Conservation (phyloP, 2,113 vertebrate species). For the Axis porcinus region DNA sequence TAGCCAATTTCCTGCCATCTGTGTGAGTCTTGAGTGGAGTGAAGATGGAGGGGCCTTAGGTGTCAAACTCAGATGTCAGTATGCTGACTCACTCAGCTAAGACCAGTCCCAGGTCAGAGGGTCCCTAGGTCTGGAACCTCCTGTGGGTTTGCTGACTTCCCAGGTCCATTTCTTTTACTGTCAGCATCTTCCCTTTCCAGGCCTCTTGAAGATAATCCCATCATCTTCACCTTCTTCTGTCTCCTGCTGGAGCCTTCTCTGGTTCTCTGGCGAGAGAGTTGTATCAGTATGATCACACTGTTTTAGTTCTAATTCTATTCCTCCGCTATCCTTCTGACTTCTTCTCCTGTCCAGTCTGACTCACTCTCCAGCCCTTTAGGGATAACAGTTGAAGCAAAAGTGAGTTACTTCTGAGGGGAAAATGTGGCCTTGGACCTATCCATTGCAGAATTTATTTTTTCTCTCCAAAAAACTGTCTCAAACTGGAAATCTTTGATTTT, state of each 20-base stretch:
- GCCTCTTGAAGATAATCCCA: neutral
- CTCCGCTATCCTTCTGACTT: neutral
- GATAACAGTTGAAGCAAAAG: constrained; percentile 32
- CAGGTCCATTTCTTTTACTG: neutral
- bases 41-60: neutral
- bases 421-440: neutral
- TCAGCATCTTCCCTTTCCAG: neutral
- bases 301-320: constrained; percentile 41
- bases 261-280: constrained; percentile 28
- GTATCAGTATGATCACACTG: neutral
- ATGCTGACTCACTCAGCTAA: neutral
- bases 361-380: neutral
- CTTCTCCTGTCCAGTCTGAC: neutral
- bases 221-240: neutral
- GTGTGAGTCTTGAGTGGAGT: neutral
- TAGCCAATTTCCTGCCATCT: neutral
- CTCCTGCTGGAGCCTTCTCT: neutral
- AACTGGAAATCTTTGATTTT: constrained; percentile 46
- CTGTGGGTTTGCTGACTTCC: neutral
- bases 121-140: neutral
- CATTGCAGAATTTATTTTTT: constrained; percentile 14
- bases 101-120: neutral
- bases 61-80: neutral
- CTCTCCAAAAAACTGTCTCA: neutral
- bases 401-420: constrained; percentile 53